Conservation (phyloP, 2,113 vertebrate genomes). For the Clarias macrocephalus region DNA sequence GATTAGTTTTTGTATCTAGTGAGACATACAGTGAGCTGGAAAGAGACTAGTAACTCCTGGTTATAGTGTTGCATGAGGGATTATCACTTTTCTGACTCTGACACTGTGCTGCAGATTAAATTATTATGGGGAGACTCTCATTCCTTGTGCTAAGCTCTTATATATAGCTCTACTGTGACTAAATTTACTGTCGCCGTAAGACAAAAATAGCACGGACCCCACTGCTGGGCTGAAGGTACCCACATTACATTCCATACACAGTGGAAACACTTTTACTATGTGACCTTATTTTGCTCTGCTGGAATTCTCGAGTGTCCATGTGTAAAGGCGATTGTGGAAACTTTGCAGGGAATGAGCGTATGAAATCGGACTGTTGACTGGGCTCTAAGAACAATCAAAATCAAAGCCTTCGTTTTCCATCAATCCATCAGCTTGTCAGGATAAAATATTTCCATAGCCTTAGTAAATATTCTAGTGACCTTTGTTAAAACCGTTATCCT, state of each 20-base stretch:
- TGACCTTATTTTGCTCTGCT: conserved; percentile 36
- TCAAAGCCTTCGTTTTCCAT: conserved; percentile 22
- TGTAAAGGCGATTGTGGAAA: conserved; percentile 33
- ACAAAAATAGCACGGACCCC: conserved; percentile 13
- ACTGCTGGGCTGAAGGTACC: conserved; percentile 18
- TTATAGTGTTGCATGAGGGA: conserved; percentile 11
- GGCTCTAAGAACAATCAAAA: conserved; percentile 16
- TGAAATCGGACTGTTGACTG: not conserved
- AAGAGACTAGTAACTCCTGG: not conserved
- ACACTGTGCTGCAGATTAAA: not conserved
- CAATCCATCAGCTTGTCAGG: not conserved
- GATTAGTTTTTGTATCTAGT: conserved; percentile 20
- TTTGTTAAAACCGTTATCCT: not conserved
- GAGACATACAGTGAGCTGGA: not conserved
- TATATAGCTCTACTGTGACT: conserved; percentile 21
- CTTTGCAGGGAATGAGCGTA: conserved; percentile 29
- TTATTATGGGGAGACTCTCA: not conserved
- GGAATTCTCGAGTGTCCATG: conserved; percentile 20
- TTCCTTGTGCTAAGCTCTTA: conserved; percentile 28
- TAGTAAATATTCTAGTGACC: conserved; percentile 11
- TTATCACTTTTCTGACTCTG: conserved; percentile 24
- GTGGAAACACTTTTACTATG: conserved; percentile 49
- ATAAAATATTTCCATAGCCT: not conserved
- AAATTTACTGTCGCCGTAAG: conserved; percentile 30
- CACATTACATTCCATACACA: conserved; percentile 21